phyloP scores from a whole-genome alignment of 2,888 invertebrate genomes.

The Lasiommata megera region DNA sequence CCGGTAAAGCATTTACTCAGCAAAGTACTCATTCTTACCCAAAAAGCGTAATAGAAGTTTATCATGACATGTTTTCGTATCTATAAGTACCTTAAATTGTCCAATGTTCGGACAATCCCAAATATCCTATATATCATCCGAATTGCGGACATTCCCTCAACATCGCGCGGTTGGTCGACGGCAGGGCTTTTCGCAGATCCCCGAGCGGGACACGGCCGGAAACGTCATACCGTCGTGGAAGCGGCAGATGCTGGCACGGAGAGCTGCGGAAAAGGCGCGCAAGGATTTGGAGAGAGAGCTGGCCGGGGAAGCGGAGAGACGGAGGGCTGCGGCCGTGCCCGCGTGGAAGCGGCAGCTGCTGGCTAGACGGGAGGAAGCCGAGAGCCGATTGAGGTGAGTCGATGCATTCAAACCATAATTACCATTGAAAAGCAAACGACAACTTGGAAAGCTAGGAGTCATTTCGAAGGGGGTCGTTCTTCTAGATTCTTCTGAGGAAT shows the following conservation, averaged over 20 bases:
- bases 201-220: slow-evolving; percentile 93
- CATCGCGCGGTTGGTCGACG: slow-evolving; percentile 65
- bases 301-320: slow-evolving; percentile 90
- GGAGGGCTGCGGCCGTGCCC: slow-evolving; percentile 92
- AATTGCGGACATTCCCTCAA: slow-evolving; percentile 41
- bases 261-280: slow-evolving; percentile 95
- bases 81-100: slow-evolving; percentile 13
- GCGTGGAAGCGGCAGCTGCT: slow-evolving; percentile 96
- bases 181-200: slow-evolving; percentile 86
- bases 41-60: too few species aligned
- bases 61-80: background rate
- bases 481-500: too few species aligned
- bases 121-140: slow-evolving; percentile 12
- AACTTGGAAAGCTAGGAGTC: too few species aligned
- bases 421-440: too few species aligned
- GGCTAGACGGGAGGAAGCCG: slow-evolving; percentile 89
- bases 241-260: slow-evolving; percentile 95
- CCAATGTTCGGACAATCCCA: slow-evolving; percentile 27
- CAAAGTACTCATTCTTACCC: background rate
- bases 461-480: too few species aligned
- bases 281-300: slow-evolving; percentile 94
- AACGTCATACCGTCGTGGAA: slow-evolving; percentile 97
- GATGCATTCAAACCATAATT: too few species aligned
- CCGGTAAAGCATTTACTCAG: too few species aligned
- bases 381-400: slow-evolving; percentile 87